Evolutionary conservation across 1,140 invertebrate genomes (phyloP).

Genomic region (Saccostrea echinata): DNA sequence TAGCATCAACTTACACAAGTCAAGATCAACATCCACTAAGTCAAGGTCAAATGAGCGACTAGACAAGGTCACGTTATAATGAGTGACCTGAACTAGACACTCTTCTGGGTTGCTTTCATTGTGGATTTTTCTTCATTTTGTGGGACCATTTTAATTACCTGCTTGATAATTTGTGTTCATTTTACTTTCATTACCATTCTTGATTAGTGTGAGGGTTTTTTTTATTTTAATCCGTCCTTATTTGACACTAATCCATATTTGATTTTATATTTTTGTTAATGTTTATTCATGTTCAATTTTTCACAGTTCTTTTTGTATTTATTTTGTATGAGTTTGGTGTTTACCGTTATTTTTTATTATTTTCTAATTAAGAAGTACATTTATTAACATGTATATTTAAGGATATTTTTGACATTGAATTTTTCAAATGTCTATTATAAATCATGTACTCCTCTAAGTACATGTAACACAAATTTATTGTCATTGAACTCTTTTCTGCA

Average conservation of each 20-base stretch:
- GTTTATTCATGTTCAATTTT: background rate
- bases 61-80: background rate
- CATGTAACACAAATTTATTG: too few relatives aligned
- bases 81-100: too few relatives aligned
- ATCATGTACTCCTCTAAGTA: too few relatives aligned
- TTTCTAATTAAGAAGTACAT: too few relatives aligned
- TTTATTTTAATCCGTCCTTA: background rate
- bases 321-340: background rate
- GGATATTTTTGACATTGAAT: too few relatives aligned
- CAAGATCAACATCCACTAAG: background rate
- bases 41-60: background rate
- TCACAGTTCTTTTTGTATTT: background rate
- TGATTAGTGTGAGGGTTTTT: background rate
- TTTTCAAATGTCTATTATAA: too few relatives aligned
- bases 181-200: background rate
- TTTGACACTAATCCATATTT: background rate
- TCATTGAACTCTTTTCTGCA: too few relatives aligned
- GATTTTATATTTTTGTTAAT: background rate
- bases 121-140: background rate
- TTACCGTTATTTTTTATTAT: too few relatives aligned
- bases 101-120: background rate
- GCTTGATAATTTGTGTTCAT: slow-evolving; percentile 8
- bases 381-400: too few relatives aligned
- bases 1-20: background rate
- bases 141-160: background rate